Percentiles rank a stretch among this genome's conserved stretches.
phyloP scores from a whole-genome alignment of 2,888 invertebrate species.

The Pelosia muscerda region DNA sequence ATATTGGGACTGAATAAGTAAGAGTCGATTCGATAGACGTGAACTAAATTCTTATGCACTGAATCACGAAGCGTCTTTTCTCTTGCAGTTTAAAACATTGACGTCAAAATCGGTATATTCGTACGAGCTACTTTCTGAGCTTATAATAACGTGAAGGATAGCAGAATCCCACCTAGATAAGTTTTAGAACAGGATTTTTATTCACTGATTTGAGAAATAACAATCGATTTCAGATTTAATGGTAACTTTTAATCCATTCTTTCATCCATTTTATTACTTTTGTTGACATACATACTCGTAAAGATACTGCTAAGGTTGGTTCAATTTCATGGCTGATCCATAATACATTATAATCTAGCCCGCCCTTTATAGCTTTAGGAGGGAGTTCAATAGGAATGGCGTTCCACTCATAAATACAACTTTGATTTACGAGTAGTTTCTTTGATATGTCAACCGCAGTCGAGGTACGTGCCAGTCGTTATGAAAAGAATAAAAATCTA shows the following conservation, averaged over 20 bases:
- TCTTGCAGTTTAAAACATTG: slow-evolving; percentile 70
- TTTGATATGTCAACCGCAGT: slow-evolving; percentile 13
- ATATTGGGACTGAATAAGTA: slow-evolving; percentile 17
- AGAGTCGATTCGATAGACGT: slow-evolving; percentile 39
- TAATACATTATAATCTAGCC: neutral
- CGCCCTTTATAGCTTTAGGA: neutral
- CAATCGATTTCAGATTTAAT: neutral
- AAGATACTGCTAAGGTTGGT: neutral
- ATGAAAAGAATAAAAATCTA: neutral
- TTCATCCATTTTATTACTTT: neutral
- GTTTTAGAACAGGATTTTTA: slow-evolving; percentile 13
- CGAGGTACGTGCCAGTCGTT: slow-evolving; percentile 7
- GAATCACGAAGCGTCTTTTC: slow-evolving; percentile 62
- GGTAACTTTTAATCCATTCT: neutral
- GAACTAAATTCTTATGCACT: slow-evolving; percentile 59
- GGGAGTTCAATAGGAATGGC: neutral
- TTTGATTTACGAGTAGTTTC: slow-evolving; percentile 4
- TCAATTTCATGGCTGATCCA: neutral
- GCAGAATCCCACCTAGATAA: slow-evolving; percentile 37
- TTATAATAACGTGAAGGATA: slow-evolving; percentile 56
- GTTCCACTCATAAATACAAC: neutral
- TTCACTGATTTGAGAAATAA: neutral
- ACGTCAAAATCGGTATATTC: slow-evolving; percentile 67
- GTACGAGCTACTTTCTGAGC: slow-evolving; percentile 55
- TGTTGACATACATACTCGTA: neutral